Base-by-base conservation (phyloP, 2,888 invertebrate genomes). In the Spilosoma lubricipeda region DNA sequence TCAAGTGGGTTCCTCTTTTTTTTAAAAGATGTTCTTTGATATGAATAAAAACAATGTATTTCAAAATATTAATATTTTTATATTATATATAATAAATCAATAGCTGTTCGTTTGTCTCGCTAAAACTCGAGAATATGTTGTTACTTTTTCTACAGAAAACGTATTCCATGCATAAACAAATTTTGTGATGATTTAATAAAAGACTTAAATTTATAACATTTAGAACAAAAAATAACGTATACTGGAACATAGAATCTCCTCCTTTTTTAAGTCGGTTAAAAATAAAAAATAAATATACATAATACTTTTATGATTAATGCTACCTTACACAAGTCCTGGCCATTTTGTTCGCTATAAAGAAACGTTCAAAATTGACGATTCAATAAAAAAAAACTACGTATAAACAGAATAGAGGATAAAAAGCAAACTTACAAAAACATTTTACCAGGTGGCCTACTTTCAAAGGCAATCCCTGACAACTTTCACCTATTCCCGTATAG, bases 401-500 rank as follows among this genome's bases (percentile, higher is more conserved):
- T 66, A 36, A 1, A 48, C 78, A 30, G 75, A 76, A 76, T 39
- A 52, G 69, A 30, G 59, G 56, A 20, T 42, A 48, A 59, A 70
- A 63, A 48, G 3, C 9, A 66, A 74, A 72, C 68, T 68, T 23
- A 52, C 59, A 75, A 68, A 74, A 77, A 72, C 74, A 71, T 78
- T 84, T 82, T 72, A 76, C 78, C 81, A 74, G 67, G 77, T 75
- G 85, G 67, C 84, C 87, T 81, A 88, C 84, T 88, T 87, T 80
- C 76, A 72, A 85, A 85, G 82, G 84, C 82, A 81, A 81, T 80
- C 83, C 75, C 83, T 85, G 87, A 90, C 89, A 90, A 93, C 93
- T 92, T 94, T 94, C 93, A 87, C 93, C 90, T 87, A 86, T 90
- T 87, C 87, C 84, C 82, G 80, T 79, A 85, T 83, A 87, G 84